Evolutionary conservation across 2,888 invertebrate genomes (phyloP).

Genomic region (Perdita meconis): DNA sequence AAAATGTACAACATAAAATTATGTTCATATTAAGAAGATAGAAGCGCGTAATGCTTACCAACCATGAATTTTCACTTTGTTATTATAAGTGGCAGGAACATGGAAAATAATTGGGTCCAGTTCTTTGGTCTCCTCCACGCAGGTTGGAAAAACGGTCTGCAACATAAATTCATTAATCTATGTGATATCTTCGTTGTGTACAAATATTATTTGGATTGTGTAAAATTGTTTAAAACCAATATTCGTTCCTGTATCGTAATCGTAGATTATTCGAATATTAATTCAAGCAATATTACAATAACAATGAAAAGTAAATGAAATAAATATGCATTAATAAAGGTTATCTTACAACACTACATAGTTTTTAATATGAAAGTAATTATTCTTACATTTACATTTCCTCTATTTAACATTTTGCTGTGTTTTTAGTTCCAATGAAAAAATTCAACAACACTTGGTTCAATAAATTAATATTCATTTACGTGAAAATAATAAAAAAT

Average conservation of each 20-base stretch:
- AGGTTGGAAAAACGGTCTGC: conserved; percentile 65
- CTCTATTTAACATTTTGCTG: conserved; percentile 18
- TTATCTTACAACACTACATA: background rate
- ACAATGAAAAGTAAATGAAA: no score
- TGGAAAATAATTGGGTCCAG: conserved; percentile 54
- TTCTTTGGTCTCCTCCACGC: conserved; percentile 52
- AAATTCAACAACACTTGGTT: background rate
- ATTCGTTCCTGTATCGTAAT: no score
- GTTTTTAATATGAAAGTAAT: background rate
- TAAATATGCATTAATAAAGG: background rate
- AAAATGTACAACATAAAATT: no score
- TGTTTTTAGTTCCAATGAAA: background rate
- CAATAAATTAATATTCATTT: background rate
- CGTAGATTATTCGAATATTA: no score
- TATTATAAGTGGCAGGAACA: conserved; percentile 62
- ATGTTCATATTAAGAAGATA: background rate
- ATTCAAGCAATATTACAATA: no score
- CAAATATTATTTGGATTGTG: no score
- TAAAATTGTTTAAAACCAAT: no score
- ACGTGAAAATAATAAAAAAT: background rate
- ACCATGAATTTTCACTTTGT: conserved; percentile 74
- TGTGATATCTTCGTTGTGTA: background rate
- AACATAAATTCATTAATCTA: conserved; percentile 25
- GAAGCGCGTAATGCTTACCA: conserved; percentile 64
- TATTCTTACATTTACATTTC: conserved; percentile 15